phyloP scores from a whole-genome alignment of 2,113 vertebrate species.

The Bujurquina vittata region DNA sequence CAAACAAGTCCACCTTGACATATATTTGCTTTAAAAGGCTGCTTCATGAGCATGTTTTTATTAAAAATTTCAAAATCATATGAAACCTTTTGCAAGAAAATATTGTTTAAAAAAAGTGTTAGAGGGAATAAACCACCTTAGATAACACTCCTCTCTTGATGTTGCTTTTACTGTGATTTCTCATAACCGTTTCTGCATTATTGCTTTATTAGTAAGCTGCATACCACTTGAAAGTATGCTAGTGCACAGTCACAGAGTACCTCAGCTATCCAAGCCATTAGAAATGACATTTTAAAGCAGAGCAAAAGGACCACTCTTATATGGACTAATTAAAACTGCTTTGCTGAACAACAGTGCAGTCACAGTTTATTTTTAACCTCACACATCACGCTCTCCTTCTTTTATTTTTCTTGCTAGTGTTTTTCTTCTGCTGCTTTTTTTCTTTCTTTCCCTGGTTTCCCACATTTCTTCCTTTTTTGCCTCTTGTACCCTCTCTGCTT shows the following conservation, averaged over 20 bases:
- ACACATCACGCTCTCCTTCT: not conserved
- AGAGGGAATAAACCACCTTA: not conserved
- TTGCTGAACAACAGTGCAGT: slow-evolving; percentile 12
- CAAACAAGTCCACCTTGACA: not conserved
- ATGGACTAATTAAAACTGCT: slow-evolving; percentile 51
- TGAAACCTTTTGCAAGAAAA: not conserved
- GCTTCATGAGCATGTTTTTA: not conserved
- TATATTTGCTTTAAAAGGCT: not conserved
- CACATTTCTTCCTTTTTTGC: not conserved
- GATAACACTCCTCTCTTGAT: slow-evolving; percentile 6
- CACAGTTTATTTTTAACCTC: not conserved
- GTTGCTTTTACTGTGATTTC: slow-evolving; percentile 19
- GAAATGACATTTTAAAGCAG: slow-evolving; percentile 66
- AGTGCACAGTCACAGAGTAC: slow-evolving; percentile 9
- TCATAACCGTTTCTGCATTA: slow-evolving; percentile 38
- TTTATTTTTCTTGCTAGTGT: slow-evolving; percentile 26
- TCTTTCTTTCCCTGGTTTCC: not conserved
- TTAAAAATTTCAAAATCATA: not conserved
- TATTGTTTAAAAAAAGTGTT: not conserved
- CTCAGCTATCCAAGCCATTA: slow-evolving; percentile 49
- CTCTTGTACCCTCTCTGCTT: slow-evolving; percentile 1
- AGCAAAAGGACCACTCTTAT: slow-evolving; percentile 24
- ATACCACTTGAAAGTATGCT: slow-evolving; percentile 31
- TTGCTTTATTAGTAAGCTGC: slow-evolving; percentile 30
- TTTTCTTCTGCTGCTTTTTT: not conserved